A percentile compares a stretch with the other conserved stretches of the same genome.
phyloP scores from a whole-genome alignment of 2,888 invertebrate genomes.

The Macrosoma leucophasiata region DNA sequence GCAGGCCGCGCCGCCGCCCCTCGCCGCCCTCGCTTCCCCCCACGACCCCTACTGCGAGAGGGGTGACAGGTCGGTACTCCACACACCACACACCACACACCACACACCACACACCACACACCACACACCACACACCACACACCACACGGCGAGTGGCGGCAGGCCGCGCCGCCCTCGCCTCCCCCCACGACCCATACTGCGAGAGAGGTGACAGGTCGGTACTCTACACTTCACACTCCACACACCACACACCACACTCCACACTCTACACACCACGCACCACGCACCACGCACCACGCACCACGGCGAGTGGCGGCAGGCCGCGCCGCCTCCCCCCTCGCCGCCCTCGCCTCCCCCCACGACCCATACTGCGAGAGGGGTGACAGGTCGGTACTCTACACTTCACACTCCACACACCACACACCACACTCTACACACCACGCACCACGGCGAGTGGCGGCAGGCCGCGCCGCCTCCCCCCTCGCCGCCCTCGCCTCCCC shows the following conservation, averaged over 20 bases:
- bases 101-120: background rate
- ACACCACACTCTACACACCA: background rate
- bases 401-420: background rate
- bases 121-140: background rate
- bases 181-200: slow-evolving; percentile 38
- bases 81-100: background rate
- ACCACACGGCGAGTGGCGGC: slow-evolving; percentile 1
- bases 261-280: too few species aligned
- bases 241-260: background rate
- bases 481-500: too few species aligned
- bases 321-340: too few species aligned
- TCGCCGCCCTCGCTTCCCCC: slow-evolving; percentile 33
- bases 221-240: too few species aligned
- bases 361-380: slow-evolving; percentile 39
- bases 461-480: too few species aligned
- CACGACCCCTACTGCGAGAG: slow-evolving; percentile 41
- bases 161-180: too few species aligned
- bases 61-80: slow-evolving; percentile 34
- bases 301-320: slow-evolving; percentile 51
- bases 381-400: slow-evolving; percentile 31
- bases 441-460: slow-evolving; percentile 22
- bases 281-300: too few species aligned
- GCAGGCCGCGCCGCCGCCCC: slow-evolving; percentile 29
- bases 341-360: slow-evolving; percentile 34
- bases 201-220: slow-evolving; percentile 44